Evolutionary conservation across 2,113 vertebrate genomes (phyloP), one percentile per base, ranked within the genome.

Genomic region (Zeus faber): DNA sequence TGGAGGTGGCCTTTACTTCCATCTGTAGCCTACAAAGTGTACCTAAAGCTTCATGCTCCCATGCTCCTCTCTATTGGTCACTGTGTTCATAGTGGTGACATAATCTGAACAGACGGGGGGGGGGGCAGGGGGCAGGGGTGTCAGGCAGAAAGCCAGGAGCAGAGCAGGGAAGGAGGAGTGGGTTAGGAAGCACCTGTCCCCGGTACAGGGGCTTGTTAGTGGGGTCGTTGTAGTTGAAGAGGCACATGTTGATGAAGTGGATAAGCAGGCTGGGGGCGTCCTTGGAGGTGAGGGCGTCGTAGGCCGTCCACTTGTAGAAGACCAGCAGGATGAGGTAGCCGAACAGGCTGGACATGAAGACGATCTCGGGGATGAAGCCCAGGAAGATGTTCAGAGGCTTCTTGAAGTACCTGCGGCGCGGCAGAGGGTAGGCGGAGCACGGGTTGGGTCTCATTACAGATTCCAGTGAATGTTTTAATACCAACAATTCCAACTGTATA

Each of bases 221-320:
- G 29, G 88, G 79, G 43, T 98, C 94, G 0, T 56, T 72, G 48
- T 99, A 99, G 86, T 92, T 96, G 79, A 99, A 99, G 8, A 99
- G 91, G 83, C 95, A 98, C 97, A 99, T 99, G 86, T 98, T 99
- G 88, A 98, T 99, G 50, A 98, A 98, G 63, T 96, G 93, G 58
- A 99, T 98, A 70, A 99, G 91, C 50, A 99, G 91, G 62, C 97
- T 99, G 0, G 96, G 97, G 1, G 97, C 96, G 5, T 92, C 85
- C 77, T 90, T 92, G 5, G 97, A 98, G 0, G 84, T 92, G 40
- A 58, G 56, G 27, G 86, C 97, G 35, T 95, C 89, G 0, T 97
- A 99, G 13, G 94, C 94, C 0, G 88, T 88, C 97, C 97, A 99
- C 62, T 99, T 99, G 79, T 92, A 96, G 81, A 99, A 92, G 73